Evolutionary conservation across 1,140 invertebrate genomes (phyloP), one percentile per base, ranked within the genome.

Genomic region (Wiebesia pumilae): DNA sequence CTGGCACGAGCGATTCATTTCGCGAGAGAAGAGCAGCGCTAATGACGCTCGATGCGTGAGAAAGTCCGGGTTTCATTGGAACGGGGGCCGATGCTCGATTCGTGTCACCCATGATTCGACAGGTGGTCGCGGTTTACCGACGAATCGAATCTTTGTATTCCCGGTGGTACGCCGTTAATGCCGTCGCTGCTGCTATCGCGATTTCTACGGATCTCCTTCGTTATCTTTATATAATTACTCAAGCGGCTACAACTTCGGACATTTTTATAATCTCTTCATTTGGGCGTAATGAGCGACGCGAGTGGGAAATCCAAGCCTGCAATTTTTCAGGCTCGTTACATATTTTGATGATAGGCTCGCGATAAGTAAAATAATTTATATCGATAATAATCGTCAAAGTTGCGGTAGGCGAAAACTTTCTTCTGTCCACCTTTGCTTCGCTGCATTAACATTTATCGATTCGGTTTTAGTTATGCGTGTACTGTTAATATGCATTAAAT

Each of bases 191-290:
- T n/a, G 71, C 9, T 43, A n/a, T 75, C 71, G 38, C 71, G 19
- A 27, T 24, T 43, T 38, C 10, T 38, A 38, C 38, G 38, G 21
- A 71, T 71, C 3, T 14, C 19, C 14, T 9, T 21, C 1, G 2
- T 75, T 75, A 75, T 75, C 71, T 75, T 43, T n/a, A 4, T 3
- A n/a, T 75, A 75, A 75, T 75, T 75, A 43, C 24, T 75, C 71
- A n/a, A 19, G 19, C 27, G 71, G 24, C 27, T 62, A 21, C 58
- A 27, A n/a, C 40, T 38, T 4, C 21, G 10, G 71, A 33, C 38
- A 21, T 43, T 75, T 75, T 75, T 38, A n/a, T 75, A 75, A 75
- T 75, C 71, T 75, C 71, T 75, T 75, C 71, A 75, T 75, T 75
- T 16, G 9, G 35, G 40, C 38, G 71, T 75, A 75, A 75, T n/a